Evolutionary conservation across 2,888 invertebrate genomes (phyloP).

Genomic region (Xylota segnis): DNA sequence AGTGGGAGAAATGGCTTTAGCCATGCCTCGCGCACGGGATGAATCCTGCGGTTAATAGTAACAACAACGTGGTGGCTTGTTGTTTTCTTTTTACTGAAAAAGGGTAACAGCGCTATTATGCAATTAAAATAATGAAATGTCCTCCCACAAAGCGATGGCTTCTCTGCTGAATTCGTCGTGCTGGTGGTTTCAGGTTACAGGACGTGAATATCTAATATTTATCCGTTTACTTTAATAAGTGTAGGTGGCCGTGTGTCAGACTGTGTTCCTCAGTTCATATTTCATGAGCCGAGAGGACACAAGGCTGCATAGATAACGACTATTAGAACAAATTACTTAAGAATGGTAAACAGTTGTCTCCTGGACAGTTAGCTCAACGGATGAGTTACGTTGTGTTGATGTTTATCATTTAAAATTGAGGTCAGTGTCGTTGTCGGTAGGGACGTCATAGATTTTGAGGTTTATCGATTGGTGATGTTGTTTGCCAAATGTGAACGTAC

Average conservation of each 20-base stretch:
- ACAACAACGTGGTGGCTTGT: constrained; percentile 9
- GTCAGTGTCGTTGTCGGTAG: constrained; percentile 3
- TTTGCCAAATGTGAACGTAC: not conserved
- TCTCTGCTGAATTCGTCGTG: constrained; percentile 7
- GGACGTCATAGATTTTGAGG: not conserved
- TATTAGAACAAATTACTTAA: constrained; percentile 51
- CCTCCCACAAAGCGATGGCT: constrained; percentile 2
- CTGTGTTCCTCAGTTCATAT: constrained; percentile 17
- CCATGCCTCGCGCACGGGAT: constrained; percentile 23
- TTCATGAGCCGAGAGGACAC: constrained; percentile 15
- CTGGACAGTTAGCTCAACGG: not conserved
- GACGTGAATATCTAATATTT: constrained; percentile 65
- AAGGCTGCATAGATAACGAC: constrained; percentile 31
- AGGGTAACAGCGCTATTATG: constrained; percentile 18
- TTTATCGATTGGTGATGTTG: not conserved
- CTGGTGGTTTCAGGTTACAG: constrained; percentile 48
- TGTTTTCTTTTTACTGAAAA: not conserved
- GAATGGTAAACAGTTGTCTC: constrained; percentile 40
- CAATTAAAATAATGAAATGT: constrained; percentile 63
- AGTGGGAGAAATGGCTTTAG: constrained; percentile 6
- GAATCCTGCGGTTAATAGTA: constrained; percentile 38
- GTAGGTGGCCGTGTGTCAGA: constrained; percentile 23
- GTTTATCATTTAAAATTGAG: constrained; percentile 28
- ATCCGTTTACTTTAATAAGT: constrained; percentile 37
- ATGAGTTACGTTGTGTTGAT: constrained; percentile 21